Percentiles rank a stretch among this genome's conserved stretches.
Evolutionary conservation across 2,888 invertebrate species (phyloP).

Genomic region (Macrosoma leucophasiata): DNA sequence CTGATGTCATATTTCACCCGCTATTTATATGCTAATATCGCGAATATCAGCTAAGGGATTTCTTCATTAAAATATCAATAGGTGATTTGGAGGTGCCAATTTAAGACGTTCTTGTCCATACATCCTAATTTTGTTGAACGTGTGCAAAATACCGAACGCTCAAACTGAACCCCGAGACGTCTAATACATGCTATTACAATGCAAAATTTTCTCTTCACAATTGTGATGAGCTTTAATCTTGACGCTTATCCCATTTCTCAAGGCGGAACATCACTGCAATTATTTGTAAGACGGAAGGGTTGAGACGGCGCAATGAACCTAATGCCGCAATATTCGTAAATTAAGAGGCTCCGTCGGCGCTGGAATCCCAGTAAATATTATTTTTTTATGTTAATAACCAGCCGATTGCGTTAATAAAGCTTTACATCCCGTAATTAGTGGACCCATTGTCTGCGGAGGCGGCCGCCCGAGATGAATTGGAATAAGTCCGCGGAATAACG

Average conservation of each 20-base stretch:
- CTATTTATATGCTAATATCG: slow-evolving; percentile 72
- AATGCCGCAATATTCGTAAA: slow-evolving; percentile 72
- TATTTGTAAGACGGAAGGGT: slow-evolving; percentile 70
- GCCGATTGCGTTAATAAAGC: slow-evolving; percentile 74
- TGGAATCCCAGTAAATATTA: slow-evolving; percentile 66
- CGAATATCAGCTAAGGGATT: slow-evolving; percentile 45
- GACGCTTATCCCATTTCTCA: slow-evolving; percentile 61
- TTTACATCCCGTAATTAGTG: slow-evolving; percentile 71
- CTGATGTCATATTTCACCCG: slow-evolving; percentile 72
- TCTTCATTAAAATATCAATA: slow-evolving; percentile 70
- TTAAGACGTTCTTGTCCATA: slow-evolving; percentile 34
- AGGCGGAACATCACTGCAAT: slow-evolving; percentile 63
- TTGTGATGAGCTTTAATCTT: slow-evolving; percentile 66
- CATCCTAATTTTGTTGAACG: slow-evolving; percentile 36
- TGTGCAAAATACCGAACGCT: slow-evolving; percentile 38
- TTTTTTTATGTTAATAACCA: slow-evolving; percentile 75
- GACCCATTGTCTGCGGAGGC: slow-evolving; percentile 58
- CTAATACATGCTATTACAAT: slow-evolving; percentile 50
- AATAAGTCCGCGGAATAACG: slow-evolving; percentile 21
- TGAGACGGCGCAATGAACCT: slow-evolving; percentile 54
- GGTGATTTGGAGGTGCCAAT: slow-evolving; percentile 53
- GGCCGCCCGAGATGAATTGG: slow-evolving; percentile 34
- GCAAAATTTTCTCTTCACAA: slow-evolving; percentile 56
- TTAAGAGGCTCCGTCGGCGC: slow-evolving; percentile 57
- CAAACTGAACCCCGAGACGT: slow-evolving; percentile 25